These are phyloP conservation scores for Noctua janthe DNA, from an alignment of 2,888 invertebrate genomes.

Conservation along the genomic window DNA sequence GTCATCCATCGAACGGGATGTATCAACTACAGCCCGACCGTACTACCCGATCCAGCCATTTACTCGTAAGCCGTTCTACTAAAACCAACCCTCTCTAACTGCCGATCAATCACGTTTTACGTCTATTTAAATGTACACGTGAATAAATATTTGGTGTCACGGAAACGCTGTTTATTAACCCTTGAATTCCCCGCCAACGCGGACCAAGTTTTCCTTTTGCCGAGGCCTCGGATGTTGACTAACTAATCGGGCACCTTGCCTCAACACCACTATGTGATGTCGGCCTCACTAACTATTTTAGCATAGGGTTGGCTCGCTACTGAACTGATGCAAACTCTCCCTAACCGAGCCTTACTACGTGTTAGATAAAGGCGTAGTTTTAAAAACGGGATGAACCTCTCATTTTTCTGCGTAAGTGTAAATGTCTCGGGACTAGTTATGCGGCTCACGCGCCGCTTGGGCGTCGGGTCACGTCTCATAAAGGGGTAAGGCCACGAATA, in stretches of 20 bases:
- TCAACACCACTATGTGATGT: constrained; percentile 51
- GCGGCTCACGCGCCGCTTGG: constrained; percentile 75
- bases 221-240: constrained; percentile 41
- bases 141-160: constrained; percentile 58
- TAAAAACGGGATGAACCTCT: constrained; percentile 53
- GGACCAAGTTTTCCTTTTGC: constrained; percentile 52
- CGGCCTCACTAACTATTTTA: constrained; percentile 53
- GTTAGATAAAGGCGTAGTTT: constrained; percentile 43
- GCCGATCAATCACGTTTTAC: constrained; percentile 53
- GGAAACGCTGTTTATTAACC: constrained; percentile 49
- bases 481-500: constrained; percentile 85
- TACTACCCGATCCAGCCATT: constrained; percentile 37
- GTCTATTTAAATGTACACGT: constrained; percentile 56
- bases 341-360: constrained; percentile 8
- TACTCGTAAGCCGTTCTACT: constrained; percentile 42
- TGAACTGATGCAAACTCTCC: constrained; percentile 37
- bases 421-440: constrained; percentile 69
- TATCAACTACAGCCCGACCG: constrained; percentile 53
- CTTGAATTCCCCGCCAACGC: constrained; percentile 24
- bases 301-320: constrained; percentile 12
- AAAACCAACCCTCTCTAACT: constrained; percentile 55
- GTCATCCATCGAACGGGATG: constrained; percentile 52
- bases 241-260: constrained; percentile 47
- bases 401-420: constrained; percentile 65
- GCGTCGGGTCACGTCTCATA: constrained; percentile 81